phyloP scores from a whole-genome alignment of 1,140 invertebrate genomes.

The Asobara japonica region DNA sequence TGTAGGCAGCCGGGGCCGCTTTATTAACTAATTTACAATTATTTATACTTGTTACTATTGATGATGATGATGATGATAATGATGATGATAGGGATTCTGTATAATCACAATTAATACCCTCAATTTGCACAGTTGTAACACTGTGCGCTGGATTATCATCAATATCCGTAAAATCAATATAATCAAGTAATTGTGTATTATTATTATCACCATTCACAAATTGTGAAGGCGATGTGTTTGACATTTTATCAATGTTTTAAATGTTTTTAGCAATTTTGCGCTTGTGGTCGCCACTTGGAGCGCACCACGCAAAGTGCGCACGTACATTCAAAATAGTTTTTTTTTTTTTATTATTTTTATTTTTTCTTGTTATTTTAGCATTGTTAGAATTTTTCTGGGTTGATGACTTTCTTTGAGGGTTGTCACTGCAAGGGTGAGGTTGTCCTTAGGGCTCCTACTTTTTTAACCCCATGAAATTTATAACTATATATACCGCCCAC shows the following conservation, averaged over 20 bases:
- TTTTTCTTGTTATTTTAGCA: neutral
- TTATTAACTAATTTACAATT: conserved; percentile 11
- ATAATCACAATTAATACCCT: conserved; percentile 15
- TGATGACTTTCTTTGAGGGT: neutral
- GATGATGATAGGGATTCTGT: conserved; percentile 6
- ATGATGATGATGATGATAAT: conserved; percentile 22
- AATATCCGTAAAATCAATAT: conserved; percentile 7
- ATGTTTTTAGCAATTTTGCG: neutral
- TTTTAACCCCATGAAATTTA: too few species aligned
- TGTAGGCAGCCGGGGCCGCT: conserved; percentile 43
- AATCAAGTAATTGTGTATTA: conserved; percentile 14
- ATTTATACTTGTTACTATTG: conserved; percentile 7
- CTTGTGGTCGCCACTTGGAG: neutral
- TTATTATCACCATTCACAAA: conserved; percentile 53
- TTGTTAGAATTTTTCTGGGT: neutral
- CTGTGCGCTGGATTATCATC: conserved; percentile 11
- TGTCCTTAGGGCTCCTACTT: neutral
- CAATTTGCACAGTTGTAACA: conserved; percentile 1
- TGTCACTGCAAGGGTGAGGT: neutral
- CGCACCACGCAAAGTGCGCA: neutral
- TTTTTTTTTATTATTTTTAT: neutral
- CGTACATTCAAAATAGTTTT: neutral
- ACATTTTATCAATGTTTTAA: neutral
- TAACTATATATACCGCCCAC: too few species aligned
- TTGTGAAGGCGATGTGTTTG: conserved; percentile 38